Evolutionary conservation across 2,797 vertebrate species (phyloP).

Genomic region (Echeneis naucrates): DNA sequence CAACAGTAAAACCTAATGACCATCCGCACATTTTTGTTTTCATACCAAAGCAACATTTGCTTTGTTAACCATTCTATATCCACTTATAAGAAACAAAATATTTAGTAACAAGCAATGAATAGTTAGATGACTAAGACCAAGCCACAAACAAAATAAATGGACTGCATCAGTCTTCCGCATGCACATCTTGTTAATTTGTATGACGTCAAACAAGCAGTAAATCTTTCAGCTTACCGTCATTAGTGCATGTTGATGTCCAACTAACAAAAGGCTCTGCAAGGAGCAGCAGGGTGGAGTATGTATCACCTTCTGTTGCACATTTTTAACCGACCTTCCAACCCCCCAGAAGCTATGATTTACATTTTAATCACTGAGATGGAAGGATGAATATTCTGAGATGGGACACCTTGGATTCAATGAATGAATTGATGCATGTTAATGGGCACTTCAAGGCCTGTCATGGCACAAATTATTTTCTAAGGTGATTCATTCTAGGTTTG

Average conservation of each 20-base stretch:
- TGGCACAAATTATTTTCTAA: conserved; percentile 39
- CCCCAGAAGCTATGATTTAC: conserved; percentile 49
- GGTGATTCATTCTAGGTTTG: conserved; percentile 61
- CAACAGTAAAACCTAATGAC: conserved; percentile 49
- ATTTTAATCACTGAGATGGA: conserved; percentile 57
- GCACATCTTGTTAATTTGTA: neutral
- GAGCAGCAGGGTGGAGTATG: conserved; percentile 15
- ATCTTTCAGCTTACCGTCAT: conserved; percentile 24
- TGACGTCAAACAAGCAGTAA: neutral
- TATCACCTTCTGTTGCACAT: neutral
- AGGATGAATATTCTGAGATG: conserved; percentile 40
- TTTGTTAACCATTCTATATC: conserved; percentile 15
- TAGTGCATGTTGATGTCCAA: neutral
- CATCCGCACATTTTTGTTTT: conserved; percentile 12
- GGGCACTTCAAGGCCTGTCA: conserved; percentile 48
- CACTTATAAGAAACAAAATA: neutral
- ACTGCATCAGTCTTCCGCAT: neutral
- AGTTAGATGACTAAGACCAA: neutral
- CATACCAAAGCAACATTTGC: neutral
- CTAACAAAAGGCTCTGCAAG: conserved; percentile 3
- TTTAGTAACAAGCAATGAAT: neutral
- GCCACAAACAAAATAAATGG: neutral
- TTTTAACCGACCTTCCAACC: conserved; percentile 7
- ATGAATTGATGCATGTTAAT: conserved; percentile 62
- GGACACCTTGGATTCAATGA: conserved; percentile 41